Evolutionary conservation across 1,140 invertebrate genomes (phyloP), one percentile per base, ranked within the genome.

Genomic region (Phymastichus coffea): DNA sequence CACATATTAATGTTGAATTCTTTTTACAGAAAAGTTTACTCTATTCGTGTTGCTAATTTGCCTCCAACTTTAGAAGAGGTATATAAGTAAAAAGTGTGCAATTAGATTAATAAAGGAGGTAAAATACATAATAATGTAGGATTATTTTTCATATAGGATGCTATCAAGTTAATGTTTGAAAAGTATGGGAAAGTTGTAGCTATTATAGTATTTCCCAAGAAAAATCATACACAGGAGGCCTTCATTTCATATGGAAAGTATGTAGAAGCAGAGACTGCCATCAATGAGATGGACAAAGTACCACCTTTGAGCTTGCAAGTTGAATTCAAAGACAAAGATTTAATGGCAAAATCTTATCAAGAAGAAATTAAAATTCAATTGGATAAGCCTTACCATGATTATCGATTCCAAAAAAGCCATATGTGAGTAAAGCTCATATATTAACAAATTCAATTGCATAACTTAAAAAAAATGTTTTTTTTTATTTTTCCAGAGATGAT

Each of bases 1-100:
- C n/a, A 15, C 19, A 53, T 41, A 28, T 26, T 53, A 12, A 53
- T 41, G 12, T 46, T 47, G 4, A 26, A 26, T 47, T 47, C n/a
- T 22, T 12, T 4, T 22, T 40, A 46, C 3, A 3, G 7, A 33
- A 3, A 2, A 2, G 64, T 63, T 43, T 71, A 49, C 15, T 68
- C 48, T 4, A 38, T 75, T 15, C 65, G 66, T 22, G 65, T 76
- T 23, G 64, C 14, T 12, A 67, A 72, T 41, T 49, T 76, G 15
- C 74, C 74, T n/a, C 0, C 10, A 4, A 69, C 75, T 26, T 55
- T 76, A 22, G 63, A 71, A n/a, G 43, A 74, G 63, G 74, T 76
- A 69, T n/a, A 20, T 53, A 26, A 15, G 30, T 37, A 12, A 26
- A 30, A 38, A 41, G 9, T 51, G n/a, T n/a, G n/a, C n/a, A n/a